These are phyloP conservation scores for Myocastor coypus DNA, from an alignment of 2,113 vertebrate species.

Conservation along the genomic window DNA sequence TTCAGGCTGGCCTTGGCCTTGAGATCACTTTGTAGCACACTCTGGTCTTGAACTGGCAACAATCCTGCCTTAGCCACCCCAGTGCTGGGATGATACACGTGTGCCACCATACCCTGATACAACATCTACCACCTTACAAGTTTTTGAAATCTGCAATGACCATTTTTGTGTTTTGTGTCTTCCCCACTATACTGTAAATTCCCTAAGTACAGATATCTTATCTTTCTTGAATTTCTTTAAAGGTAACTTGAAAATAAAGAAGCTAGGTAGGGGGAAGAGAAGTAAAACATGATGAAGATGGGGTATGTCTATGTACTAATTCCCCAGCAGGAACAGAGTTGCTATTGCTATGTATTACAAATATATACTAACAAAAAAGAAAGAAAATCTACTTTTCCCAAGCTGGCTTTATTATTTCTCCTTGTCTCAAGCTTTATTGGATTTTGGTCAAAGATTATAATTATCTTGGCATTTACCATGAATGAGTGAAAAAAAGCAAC, in stretches of 20 bases:
- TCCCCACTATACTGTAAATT: constrained; percentile 22
- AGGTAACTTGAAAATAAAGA: constrained; percentile 25
- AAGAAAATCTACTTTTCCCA: background rate
- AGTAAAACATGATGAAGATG: background rate
- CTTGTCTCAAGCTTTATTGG: background rate
- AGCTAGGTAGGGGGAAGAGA: background rate
- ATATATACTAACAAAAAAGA: background rate
- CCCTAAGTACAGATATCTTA: background rate
- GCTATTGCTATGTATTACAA: background rate
- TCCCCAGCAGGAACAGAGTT: background rate
- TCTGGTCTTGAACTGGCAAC: no score
- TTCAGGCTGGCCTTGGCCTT: no score
- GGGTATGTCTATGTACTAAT: background rate
- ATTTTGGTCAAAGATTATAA: constrained; percentile 53
- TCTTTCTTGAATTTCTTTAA: constrained; percentile 31
- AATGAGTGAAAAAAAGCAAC: background rate
- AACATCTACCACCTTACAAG: background rate
- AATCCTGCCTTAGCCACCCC: no score
- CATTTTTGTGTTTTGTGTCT: background rate
- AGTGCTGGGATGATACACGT: no score
- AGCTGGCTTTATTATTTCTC: constrained; percentile 24
- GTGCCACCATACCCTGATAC: no score
- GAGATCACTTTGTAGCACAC: no score
- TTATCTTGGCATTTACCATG: constrained; percentile 32
- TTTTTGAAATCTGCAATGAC: constrained; percentile 17